A percentile compares a stretch with the other conserved stretches of the same genome.
Conservation (phyloP, 2,113 vertebrate species). For the Thamnophis sirtalis region DNA sequence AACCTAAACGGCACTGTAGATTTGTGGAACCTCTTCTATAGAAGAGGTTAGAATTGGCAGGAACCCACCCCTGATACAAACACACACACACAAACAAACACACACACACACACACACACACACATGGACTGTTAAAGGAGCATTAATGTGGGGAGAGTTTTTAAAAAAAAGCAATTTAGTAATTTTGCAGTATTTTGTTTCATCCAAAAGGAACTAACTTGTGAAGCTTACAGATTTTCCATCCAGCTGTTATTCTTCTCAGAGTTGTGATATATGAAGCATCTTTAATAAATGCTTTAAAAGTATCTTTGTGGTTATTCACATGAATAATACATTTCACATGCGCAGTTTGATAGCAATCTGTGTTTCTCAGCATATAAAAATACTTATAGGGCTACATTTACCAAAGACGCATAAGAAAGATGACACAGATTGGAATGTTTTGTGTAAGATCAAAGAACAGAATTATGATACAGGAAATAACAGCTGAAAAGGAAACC, state of each 20-base stretch:
- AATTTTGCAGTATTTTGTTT: not conserved
- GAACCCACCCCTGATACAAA: not conserved
- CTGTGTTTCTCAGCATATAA: conserved; percentile 66
- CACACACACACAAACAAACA: not conserved
- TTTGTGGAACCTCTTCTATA: no score
- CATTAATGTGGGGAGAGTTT: not conserved
- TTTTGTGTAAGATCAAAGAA: conserved; percentile 71
- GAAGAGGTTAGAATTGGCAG: no score
- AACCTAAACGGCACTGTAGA: no score
- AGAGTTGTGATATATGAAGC: conserved; percentile 42
- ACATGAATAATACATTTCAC: conserved; percentile 56
- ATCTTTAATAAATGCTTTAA: conserved; percentile 61
- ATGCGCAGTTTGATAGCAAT: conserved; percentile 65
- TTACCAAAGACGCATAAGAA: conserved; percentile 62
- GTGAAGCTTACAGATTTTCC: conserved; percentile 1
- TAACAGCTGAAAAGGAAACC: conserved; percentile 56
- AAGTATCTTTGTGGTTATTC: conserved; percentile 48
- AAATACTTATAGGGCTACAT: conserved; percentile 62
- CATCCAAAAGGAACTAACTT: not conserved
- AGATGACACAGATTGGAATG: conserved; percentile 63
- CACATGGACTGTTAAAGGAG: no score
- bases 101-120: no score
- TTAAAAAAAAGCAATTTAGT: not conserved
- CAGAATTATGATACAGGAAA: conserved; percentile 69
- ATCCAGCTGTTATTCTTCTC: conserved; percentile 39